These are phyloP conservation scores for Epinephelus lanceolatus DNA, from an alignment of 2,113 vertebrate species.

Conservation along the genomic window DNA sequence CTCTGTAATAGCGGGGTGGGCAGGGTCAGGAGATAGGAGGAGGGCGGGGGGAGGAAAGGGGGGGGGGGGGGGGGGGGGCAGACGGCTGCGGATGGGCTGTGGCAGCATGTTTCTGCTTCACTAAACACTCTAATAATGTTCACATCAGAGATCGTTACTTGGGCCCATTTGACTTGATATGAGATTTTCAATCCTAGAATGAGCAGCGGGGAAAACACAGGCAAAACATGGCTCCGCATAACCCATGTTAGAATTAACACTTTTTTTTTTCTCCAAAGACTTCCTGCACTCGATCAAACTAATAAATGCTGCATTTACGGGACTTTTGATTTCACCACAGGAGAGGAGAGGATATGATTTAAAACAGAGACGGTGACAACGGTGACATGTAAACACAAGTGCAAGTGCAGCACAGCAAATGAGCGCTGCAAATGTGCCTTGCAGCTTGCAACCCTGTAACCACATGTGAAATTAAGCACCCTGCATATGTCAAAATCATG, in stretches of 20 bases:
- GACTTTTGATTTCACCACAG: background rate
- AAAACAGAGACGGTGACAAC: background rate
- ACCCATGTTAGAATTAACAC: background rate
- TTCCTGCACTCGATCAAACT: background rate
- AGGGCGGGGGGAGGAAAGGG: background rate
- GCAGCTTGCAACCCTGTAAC: background rate
- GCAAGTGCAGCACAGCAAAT: background rate
- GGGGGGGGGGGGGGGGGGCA: background rate
- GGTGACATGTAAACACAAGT: background rate
- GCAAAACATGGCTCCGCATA: background rate
- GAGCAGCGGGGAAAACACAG: conserved; percentile 31
- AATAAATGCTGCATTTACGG: background rate
- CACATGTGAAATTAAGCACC: conserved; percentile 5
- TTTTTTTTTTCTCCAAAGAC: background rate
- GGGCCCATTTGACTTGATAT: conserved; percentile 69
- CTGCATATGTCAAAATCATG: background rate
- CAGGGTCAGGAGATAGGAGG: conserved; percentile 64
- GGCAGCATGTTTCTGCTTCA: conserved; percentile 80
- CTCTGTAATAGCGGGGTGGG: conserved; percentile 79
- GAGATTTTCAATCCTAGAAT: conserved; percentile 59
- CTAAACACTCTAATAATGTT: conserved; percentile 81
- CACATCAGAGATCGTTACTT: conserved; percentile 78
- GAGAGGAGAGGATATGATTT: conserved; percentile 6
- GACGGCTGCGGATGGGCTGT: conserved; percentile 58
- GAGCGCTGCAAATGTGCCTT: background rate